Base-by-base conservation (phyloP, 2,113 vertebrate species). In the Alectura lathami region DNA sequence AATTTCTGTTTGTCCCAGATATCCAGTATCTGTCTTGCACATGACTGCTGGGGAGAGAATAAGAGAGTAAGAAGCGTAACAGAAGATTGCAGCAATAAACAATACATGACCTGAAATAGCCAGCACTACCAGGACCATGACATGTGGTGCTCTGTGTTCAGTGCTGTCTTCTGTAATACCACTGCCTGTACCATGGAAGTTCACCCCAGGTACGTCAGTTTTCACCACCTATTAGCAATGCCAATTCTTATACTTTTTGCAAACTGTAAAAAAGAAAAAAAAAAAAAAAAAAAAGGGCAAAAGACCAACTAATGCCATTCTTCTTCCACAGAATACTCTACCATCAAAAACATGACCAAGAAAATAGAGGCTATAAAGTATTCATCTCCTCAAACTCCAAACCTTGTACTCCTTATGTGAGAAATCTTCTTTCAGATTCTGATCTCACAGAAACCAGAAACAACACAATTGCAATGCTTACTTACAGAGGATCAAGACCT, bases 211-310 rank as follows among this genome's bases (percentile, higher is more conserved):
- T 79, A 95, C 1, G 26, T 93, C 87, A 93, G 57, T 0, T 95
- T 93, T 96, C 89, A 36, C 67, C 78, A 93, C 48, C 57, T 93
- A 85, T 93, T 95, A 95, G 89, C 57, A 78, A 95, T 82, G 8
- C 9, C 13, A 57, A 40, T 36, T 40, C 23, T 67, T 8, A 53
- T 86, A 88, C 53, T 57, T 51, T 63, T 38, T 70, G 45, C 5
- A 92, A 67, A 42, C 5, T 93, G 47, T 54, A 70, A 77, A 84
- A 34, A 22, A 53, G n/a, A n/a, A 76, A 47, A 69, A 80, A 36
- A 76, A 47, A 69, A 80, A 36, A 76, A 43, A 70, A 80, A 78
- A 47, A 68, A 77, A 36, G 56, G 29, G 23, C 48, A 69, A 75
- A 66, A 81, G 27, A 67, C 15, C 17, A 8, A 8, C 48, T 53